These are phyloP conservation scores for Macropodus opercularis DNA, from an alignment of 2,797 vertebrate genomes.

Conservation along the genomic window DNA sequence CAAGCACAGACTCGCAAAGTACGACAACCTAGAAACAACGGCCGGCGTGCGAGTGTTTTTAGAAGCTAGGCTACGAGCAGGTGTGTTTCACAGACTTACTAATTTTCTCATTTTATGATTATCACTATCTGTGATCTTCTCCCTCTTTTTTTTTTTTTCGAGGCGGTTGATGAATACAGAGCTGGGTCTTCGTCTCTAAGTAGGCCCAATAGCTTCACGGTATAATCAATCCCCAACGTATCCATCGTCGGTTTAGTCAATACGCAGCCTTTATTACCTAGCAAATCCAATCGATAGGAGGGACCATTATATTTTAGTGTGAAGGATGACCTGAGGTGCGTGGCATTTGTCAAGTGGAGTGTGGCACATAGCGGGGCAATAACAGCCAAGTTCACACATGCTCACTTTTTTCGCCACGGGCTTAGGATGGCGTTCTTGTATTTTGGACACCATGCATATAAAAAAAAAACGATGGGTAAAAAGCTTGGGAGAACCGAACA, in stretches of 20 bases:
- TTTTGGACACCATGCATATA: not conserved
- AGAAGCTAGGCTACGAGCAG: no score
- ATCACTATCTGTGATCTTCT: slow-evolving; percentile 57
- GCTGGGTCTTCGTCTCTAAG: slow-evolving; percentile 45
- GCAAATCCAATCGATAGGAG: slow-evolving; percentile 68
- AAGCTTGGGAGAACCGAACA: slow-evolving; percentile 57
- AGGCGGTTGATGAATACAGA: slow-evolving; percentile 30
- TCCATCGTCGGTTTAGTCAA: slow-evolving; percentile 74
- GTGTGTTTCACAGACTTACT: not conserved
- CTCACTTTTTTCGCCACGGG: slow-evolving; percentile 24
- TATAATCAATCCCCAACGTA: slow-evolving; percentile 68
- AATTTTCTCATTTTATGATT: slow-evolving; percentile 47
- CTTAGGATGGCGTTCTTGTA: slow-evolving; percentile 29
- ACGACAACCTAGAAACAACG: no score
- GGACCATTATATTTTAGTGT: slow-evolving; percentile 67
- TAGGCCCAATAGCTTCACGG: slow-evolving; percentile 44
- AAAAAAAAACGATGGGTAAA: slow-evolving; percentile 10
- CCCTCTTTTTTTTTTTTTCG: slow-evolving; percentile 29
- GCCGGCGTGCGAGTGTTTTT: no score
- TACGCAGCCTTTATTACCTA: slow-evolving; percentile 70
- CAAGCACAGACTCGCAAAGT: not conserved
- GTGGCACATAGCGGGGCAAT: slow-evolving; percentile 3
- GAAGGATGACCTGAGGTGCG: slow-evolving; percentile 53
- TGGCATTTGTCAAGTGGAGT: slow-evolving; percentile 49
- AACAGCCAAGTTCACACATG: not conserved